Evolutionary conservation across 2,113 vertebrate genomes (phyloP).

Genomic region (Isurus oxyrinchus): DNA sequence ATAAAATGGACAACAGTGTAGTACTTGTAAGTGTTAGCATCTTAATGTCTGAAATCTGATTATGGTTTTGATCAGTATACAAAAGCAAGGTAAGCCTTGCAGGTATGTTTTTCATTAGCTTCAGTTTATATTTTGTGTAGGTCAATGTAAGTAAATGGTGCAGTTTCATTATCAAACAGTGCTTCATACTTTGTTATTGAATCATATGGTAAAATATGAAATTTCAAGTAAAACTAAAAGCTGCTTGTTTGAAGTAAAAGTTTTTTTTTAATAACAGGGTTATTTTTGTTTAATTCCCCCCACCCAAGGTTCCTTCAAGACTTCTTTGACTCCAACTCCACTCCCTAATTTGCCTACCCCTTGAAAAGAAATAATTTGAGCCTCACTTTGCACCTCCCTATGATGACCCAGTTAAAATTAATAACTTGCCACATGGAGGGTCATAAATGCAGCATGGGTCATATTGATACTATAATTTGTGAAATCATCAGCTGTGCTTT

Average conservation of each 20-base stretch:
- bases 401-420: neutral
- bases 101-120: neutral
- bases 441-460: neutral
- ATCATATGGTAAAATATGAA: neutral
- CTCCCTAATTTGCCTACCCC: neutral
- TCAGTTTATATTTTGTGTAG: neutral
- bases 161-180: neutral
- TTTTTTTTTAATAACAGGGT: neutral
- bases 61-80: neutral
- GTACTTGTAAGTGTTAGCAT: slow-evolving; percentile 20
- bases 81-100: neutral
- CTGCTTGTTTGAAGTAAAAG: neutral
- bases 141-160: neutral
- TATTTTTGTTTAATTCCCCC: neutral
- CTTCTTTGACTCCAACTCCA: neutral
- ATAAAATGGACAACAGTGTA: neutral
- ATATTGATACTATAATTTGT: neutral
- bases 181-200: neutral
- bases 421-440: neutral
- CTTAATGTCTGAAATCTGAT: neutral
- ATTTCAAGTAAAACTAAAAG: neutral
- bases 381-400: neutral
- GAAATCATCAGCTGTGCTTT: neutral
- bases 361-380: neutral
- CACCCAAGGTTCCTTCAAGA: neutral